A percentile compares a stretch with the other conserved stretches of the same genome.
These are phyloP conservation scores for Polyergus mexicanus DNA, from an alignment of 1,140 invertebrate species.

Conservation along the genomic window DNA sequence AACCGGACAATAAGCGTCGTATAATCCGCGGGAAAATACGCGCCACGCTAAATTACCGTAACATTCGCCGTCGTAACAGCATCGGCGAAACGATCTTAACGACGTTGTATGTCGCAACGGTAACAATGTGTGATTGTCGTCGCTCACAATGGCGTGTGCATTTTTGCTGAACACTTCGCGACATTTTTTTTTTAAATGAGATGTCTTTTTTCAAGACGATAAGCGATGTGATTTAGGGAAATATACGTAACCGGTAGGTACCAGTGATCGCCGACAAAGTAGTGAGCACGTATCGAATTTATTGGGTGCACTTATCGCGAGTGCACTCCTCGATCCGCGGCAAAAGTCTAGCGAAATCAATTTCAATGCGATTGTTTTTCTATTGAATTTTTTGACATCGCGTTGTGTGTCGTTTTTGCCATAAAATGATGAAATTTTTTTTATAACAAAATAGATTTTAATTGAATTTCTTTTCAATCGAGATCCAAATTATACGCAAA, in stretches of 20 bases:
- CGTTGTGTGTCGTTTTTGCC: not conserved
- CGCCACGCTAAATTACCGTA: conserved; percentile 64
- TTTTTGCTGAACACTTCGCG: conserved; percentile 42
- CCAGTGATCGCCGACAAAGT: conserved; percentile 11
- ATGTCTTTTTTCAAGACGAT: conserved; percentile 15
- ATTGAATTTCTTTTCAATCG: conserved; percentile 36
- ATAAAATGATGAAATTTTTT: conserved; percentile 38
- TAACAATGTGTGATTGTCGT: conserved; percentile 49
- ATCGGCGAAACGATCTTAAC: conserved; percentile 64
- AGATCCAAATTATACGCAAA: conserved; percentile 15
- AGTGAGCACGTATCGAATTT: conserved; percentile 33
- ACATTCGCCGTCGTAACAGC: conserved; percentile 48
- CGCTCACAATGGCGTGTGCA: not conserved
- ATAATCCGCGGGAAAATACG: conserved; percentile 51
- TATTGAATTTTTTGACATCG: conserved; percentile 27
- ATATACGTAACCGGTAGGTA: not conserved
- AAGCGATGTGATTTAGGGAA: conserved; percentile 22
- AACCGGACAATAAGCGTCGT: conserved; percentile 44
- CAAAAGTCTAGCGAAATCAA: conserved; percentile 36
- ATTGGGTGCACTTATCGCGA: conserved; percentile 37
- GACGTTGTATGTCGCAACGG: conserved; percentile 45
- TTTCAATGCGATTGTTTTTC: conserved; percentile 39
- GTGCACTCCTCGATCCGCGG: conserved; percentile 18
- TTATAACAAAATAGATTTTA: not conserved
- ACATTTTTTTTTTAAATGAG: not conserved